Evolutionary conservation across 2,888 invertebrate genomes (phyloP).

Genomic region (Apomyelois bistriatella): DNA sequence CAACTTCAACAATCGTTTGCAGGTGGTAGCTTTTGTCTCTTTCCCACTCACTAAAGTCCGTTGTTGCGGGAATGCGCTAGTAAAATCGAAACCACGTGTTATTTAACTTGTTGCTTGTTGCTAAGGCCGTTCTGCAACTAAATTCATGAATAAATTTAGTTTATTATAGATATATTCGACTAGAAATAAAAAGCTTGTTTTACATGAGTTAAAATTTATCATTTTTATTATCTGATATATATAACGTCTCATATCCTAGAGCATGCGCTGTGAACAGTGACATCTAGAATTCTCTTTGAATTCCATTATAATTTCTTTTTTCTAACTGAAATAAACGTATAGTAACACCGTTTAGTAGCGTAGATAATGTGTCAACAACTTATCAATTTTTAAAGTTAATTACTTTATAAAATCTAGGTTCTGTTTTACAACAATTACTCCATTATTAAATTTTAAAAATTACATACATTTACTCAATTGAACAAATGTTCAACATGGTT

Average conservation of each 20-base stretch:
- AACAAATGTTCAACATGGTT: too few relatives aligned
- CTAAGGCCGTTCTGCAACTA: background rate
- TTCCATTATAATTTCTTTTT: too few relatives aligned
- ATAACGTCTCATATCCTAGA: background rate
- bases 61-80: background rate
- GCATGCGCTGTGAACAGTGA: background rate
- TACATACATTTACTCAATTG: too few relatives aligned
- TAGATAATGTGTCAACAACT: too few relatives aligned
- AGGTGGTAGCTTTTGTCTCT: background rate
- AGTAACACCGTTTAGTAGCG: too few relatives aligned
- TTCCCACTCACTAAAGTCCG: background rate
- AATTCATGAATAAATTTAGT: background rate
- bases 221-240: background rate
- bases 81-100: background rate
- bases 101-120: constrained; percentile 8
- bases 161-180: too few relatives aligned
- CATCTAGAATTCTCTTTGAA: background rate
- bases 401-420: too few relatives aligned
- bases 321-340: too few relatives aligned
- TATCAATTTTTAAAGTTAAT: too few relatives aligned
- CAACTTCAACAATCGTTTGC: background rate
- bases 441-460: too few relatives aligned
- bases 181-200: background rate
- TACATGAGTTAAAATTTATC: background rate
- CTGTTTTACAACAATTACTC: too few relatives aligned